phyloP scores from a whole-genome alignment of 37 sponge, comb jelly and placozoan genomes.

The Hexactinellida sp. region DNA sequence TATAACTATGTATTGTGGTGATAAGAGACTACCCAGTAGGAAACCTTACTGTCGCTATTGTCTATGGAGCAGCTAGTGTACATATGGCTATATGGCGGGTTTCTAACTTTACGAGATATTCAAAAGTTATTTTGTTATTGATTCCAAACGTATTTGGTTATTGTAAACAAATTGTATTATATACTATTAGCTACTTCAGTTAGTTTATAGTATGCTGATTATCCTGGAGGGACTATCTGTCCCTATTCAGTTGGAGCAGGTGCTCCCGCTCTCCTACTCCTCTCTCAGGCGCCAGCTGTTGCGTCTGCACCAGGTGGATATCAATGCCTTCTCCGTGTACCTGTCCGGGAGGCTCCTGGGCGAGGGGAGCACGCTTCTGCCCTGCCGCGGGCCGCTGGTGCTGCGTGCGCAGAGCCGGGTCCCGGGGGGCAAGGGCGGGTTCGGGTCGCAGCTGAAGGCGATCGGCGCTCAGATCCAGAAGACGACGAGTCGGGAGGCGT shows the following conservation, averaged over 20 bases:
- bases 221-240: not conserved
- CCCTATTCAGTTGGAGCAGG: not conserved
- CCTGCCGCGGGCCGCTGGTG: not conserved
- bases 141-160: too few species aligned
- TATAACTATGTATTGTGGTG: too few species aligned
- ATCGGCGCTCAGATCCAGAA: conserved; percentile 76
- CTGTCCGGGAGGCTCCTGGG: not conserved
- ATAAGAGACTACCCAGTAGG: too few species aligned
- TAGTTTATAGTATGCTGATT: not conserved
- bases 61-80: too few species aligned
- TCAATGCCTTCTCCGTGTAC: not conserved
- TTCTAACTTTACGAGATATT: too few species aligned
- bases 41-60: too few species aligned
- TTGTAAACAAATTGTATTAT: too few species aligned
- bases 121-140: too few species aligned
- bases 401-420: not conserved
- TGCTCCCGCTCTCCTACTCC: not conserved
- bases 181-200: not conserved
- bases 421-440: conserved; percentile 33
- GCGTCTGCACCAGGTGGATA: not conserved
- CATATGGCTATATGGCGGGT: too few species aligned
- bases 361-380: not conserved
- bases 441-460: conserved; percentile 92
- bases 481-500: conserved; percentile 74
- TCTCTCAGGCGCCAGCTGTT: not conserved